A percentile compares a stretch with the other conserved stretches of the same genome.
phyloP scores from a whole-genome alignment of 30 jellyfish, hydroid and myxozoan species.

The Turritopsis dohrnii region DNA sequence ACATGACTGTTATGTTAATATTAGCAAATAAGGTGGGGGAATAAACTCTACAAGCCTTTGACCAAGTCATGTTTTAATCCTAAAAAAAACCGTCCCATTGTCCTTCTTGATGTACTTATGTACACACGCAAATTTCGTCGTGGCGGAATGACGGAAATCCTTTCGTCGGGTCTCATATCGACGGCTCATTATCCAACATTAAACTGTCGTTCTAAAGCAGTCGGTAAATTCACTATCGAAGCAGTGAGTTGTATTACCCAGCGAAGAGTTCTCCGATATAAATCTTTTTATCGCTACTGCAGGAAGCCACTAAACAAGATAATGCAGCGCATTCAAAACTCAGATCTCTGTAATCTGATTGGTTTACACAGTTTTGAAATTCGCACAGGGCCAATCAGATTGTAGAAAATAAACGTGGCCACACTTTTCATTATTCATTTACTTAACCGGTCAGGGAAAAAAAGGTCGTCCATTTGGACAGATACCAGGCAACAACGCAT shows the following conservation, averaged over 20 bases:
- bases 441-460: too few species aligned
- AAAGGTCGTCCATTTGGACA: too few species aligned
- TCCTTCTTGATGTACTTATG: neutral
- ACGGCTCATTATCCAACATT: neutral
- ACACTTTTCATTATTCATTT: too few species aligned
- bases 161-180: neutral
- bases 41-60: neutral
- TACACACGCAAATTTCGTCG: neutral
- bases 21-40: neutral
- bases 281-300: slow-evolving; percentile 80
- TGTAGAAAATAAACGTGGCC: too few species aligned
- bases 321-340: slow-evolving; percentile 4
- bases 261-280: slow-evolving; percentile 71
- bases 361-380: too few species aligned
- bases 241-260: neutral
- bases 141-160: neutral
- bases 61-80: neutral
- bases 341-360: too few species aligned
- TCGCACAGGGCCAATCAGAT: too few species aligned
- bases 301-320: slow-evolving; percentile 48
- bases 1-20: neutral
- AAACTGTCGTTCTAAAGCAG: neutral
- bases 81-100: neutral
- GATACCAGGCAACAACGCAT: too few species aligned
- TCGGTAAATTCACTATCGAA: neutral